phyloP scores from a whole-genome alignment of 2,888 invertebrate species.

The Cantharis rustica region DNA sequence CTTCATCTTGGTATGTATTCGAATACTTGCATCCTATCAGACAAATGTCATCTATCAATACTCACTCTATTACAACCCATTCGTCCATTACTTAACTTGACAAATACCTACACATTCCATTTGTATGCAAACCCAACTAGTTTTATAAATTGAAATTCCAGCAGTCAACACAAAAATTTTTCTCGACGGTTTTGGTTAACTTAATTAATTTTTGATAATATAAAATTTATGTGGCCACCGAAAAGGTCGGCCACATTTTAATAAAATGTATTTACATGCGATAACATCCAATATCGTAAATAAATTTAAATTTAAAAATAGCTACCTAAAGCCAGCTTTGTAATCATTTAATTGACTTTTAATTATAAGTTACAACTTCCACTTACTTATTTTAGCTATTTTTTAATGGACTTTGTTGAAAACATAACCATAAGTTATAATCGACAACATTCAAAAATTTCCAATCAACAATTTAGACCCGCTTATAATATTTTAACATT shows the following conservation, averaged over 20 bases:
- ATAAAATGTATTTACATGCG: not conserved
- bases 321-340: not conserved
- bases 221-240: not conserved
- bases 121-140: not conserved
- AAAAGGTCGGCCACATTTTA: not conserved
- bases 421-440: slow-evolving; percentile 28
- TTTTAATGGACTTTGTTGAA: slow-evolving; percentile 25
- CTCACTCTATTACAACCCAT: not conserved
- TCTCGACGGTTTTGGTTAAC: not conserved
- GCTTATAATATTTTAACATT: slow-evolving; percentile 31
- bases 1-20: not conserved
- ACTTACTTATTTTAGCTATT: not conserved
- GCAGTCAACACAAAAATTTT: not conserved
- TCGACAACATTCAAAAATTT: slow-evolving; percentile 22
- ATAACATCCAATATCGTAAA: not conserved
- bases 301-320: not conserved
- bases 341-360: not conserved
- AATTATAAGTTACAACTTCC: not conserved
- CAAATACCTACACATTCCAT: not conserved
- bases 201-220: not conserved
- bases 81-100: not conserved
- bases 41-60: not conserved
- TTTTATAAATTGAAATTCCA: not conserved
- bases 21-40: not conserved
- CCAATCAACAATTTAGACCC: slow-evolving; percentile 23